Conservation (phyloP, 1,140 invertebrate genomes). For the Colletes gigas region DNA sequence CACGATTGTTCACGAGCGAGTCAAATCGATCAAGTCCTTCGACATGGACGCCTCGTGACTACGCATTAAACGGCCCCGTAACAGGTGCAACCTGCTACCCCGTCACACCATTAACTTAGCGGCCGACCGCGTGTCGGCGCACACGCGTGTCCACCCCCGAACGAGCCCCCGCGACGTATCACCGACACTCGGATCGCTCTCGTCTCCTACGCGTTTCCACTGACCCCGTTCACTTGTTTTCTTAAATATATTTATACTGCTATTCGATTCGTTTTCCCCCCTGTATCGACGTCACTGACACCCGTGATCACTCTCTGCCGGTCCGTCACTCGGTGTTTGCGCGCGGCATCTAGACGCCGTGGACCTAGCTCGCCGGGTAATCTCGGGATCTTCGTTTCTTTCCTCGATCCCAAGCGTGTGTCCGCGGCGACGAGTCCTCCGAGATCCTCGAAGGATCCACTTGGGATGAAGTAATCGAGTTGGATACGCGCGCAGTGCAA, state of each 20-base stretch:
- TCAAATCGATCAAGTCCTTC: constrained; percentile 50
- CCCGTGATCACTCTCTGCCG: constrained; percentile 39
- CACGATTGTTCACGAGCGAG: constrained; percentile 43
- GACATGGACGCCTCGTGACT: constrained; percentile 16
- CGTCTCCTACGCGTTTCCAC: neutral
- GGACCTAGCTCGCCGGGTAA: neutral
- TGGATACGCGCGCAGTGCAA: constrained; percentile 24
- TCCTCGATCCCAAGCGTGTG: constrained; percentile 16
- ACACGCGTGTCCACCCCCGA: constrained; percentile 25
- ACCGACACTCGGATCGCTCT: no score
- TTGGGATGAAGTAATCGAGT: constrained; percentile 31
- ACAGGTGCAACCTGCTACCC: constrained; percentile 16
- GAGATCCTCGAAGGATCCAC: constrained; percentile 45
- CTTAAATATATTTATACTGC: no score
- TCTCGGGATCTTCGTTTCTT: neutral
- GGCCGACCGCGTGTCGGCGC: constrained; percentile 59
- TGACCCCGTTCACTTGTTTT: neutral
- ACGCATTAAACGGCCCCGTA: constrained; percentile 22
- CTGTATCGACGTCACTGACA: constrained; percentile 7
- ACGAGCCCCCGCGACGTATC: neutral
- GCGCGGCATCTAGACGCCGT: neutral
- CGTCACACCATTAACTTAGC: constrained; percentile 46
- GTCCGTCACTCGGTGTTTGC: constrained; percentile 21
- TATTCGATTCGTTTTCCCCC: constrained; percentile 1
- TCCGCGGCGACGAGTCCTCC: constrained; percentile 24